Percentiles rank a stretch among this genome's conserved stretches.
Evolutionary conservation across 1,140 invertebrate species (phyloP).

Genomic region (Tetranychus urticae): DNA sequence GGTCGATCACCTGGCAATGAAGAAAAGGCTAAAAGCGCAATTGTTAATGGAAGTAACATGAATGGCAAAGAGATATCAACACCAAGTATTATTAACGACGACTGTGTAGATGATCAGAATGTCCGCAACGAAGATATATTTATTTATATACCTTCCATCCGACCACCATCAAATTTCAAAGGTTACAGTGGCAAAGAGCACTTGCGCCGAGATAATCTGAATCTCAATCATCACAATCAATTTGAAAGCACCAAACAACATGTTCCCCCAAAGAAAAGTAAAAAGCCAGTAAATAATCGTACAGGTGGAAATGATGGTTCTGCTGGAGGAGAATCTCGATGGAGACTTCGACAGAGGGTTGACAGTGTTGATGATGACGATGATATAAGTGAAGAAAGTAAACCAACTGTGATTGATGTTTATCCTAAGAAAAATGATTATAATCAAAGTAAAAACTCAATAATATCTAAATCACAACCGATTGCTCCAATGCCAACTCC

Average conservation of each 20-base stretch:
- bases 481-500: not conserved
- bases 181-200: not conserved
- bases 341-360: not conserved
- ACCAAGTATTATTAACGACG: not conserved
- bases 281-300: not conserved
- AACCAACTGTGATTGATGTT: slow-evolving; percentile 1
- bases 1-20: not conserved
- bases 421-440: not conserved
- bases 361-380: not conserved
- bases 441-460: not conserved
- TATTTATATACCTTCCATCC: slow-evolving; percentile 12
- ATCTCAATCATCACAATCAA: not conserved
- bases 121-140: slow-evolving; percentile 12
- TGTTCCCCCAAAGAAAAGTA: not conserved
- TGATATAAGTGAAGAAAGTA: not conserved
- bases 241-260: not conserved
- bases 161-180: slow-evolving; percentile 9
- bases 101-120: slow-evolving; percentile 1
- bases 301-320: not conserved
- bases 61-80: not conserved
- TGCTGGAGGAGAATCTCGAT: not conserved
- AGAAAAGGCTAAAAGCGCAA: not conserved
- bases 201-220: not conserved
- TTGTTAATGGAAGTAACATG: not conserved
- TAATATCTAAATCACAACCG: not conserved